These are phyloP conservation scores for Lineus longissimus DNA, from an alignment of 1,140 invertebrate species.

Conservation along the genomic window DNA sequence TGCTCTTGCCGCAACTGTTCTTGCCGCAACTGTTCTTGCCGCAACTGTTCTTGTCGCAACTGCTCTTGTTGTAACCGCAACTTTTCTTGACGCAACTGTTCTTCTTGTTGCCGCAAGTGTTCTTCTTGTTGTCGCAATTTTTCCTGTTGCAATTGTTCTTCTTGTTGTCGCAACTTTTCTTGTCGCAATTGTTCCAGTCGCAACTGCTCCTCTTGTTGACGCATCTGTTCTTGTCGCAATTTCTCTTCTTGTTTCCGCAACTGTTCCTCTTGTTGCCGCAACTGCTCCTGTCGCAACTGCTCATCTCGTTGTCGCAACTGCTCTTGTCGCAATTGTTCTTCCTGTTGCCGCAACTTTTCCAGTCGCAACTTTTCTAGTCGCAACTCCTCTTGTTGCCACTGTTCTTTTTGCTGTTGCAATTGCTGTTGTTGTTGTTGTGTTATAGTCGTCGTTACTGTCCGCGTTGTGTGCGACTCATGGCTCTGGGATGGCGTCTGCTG, in stretches of 20 bases:
- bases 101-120: too few species aligned
- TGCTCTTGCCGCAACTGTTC: slow-evolving; percentile 8
- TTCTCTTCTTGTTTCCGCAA: slow-evolving; percentile 18
- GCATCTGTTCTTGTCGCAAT: slow-evolving; percentile 6
- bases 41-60: slow-evolving; percentile 25
- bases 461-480: too few species aligned
- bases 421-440: slow-evolving; percentile 9
- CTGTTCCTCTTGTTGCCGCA: slow-evolving; percentile 24
- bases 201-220: slow-evolving; percentile 18
- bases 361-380: too few species aligned
- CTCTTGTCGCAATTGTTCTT: too few species aligned
- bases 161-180: too few species aligned
- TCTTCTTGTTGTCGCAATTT: too few species aligned
- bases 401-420: slow-evolving; percentile 24
- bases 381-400: slow-evolving; percentile 18
- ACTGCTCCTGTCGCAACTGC: slow-evolving; percentile 17
- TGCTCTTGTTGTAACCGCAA: slow-evolving; percentile 9
- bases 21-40: slow-evolving; percentile 17
- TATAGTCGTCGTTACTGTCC: too few species aligned
- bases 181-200: too few species aligned
- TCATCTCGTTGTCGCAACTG: slow-evolving; percentile 27
- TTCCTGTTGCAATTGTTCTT: too few species aligned
- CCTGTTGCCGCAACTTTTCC: slow-evolving; percentile 18
- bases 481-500: too few species aligned
- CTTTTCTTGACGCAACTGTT: too few species aligned